Evolutionary conservation across 2,888 invertebrate genomes (phyloP), one percentile per base, ranked within the genome.

Genomic region (Callyntrura sp.): DNA sequence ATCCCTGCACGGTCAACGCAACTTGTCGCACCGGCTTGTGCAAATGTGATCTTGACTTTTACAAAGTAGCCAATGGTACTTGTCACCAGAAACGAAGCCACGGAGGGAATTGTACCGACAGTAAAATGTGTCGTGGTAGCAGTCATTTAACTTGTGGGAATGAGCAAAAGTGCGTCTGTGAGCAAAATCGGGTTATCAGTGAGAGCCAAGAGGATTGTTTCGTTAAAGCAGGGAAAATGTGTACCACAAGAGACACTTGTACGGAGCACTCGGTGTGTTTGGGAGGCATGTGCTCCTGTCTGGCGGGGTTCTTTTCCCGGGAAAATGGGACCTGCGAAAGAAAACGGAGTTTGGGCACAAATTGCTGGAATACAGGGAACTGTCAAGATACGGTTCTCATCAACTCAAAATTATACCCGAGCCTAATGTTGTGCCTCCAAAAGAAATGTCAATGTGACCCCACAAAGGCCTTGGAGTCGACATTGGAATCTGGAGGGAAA

Each of bases 1-100:
- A 62, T 8, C 62, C 85, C 0, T 85, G 85, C 23, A 43, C 62
- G n/a, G 14, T 45, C 0, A 78, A 78, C 17, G 23, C 48, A 11
- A 6, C 25, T 6, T 85, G 85, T 25, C n/a, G 5, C 0, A 5
- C n/a, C 11, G 85, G 78, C 25, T 48, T 45, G 6, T 85, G 85
- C 23, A 20, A 43, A 0, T 85, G 85, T 25, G 68, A 78, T 23
- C 60, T 62, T 28, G 85, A 85, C 11, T 35, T 35, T 35, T 35
- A 4, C 35, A 35, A 35, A 35, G 8, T 62, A 8, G 0, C 76
- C 0, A 85, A 85, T 25, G 85, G 85, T 1, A 78, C 85, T 0
- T 85, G 85, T 78, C 12, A 8, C 0, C 9, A 8, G 6, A 85
- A 85, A 25, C 2, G 28, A 28, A 25, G 11, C 9, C 8, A 17